phyloP scores from a whole-genome alignment of 1,140 invertebrate species.

The Drosophila oshimai region DNA sequence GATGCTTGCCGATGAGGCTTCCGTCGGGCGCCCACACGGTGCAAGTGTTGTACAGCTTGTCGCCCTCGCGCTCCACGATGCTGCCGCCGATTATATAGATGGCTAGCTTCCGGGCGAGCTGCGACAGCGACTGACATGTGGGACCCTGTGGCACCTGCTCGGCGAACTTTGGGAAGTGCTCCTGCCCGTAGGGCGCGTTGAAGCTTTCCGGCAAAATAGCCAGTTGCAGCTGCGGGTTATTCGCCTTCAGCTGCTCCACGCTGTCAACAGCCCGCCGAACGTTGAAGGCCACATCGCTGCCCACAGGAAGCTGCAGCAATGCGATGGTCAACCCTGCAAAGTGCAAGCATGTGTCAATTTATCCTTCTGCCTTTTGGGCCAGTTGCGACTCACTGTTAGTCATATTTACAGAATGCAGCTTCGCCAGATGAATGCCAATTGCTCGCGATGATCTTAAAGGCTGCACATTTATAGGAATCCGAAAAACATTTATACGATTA shows the following conservation, averaged over 20 bases:
- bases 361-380: too few species aligned
- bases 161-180: slow-evolving; percentile 93
- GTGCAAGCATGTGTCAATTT: not conserved
- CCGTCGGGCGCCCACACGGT: slow-evolving; percentile 93
- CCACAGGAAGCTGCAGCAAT: slow-evolving; percentile 91
- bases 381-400: too few species aligned
- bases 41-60: slow-evolving; percentile 92
- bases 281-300: slow-evolving; percentile 89
- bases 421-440: too few species aligned
- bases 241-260: slow-evolving; percentile 88
- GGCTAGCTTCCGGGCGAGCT: slow-evolving; percentile 89
- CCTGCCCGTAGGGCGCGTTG: slow-evolving; percentile 92
- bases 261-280: slow-evolving; percentile 87
- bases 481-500: too few species aligned
- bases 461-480: too few species aligned
- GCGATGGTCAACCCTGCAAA: slow-evolving; percentile 85
- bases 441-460: too few species aligned
- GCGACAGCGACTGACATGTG: slow-evolving; percentile 88
- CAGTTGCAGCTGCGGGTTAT: slow-evolving; percentile 86
- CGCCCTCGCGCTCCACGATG: slow-evolving; percentile 89
- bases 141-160: slow-evolving; percentile 91
- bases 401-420: too few species aligned
- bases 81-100: slow-evolving; percentile 95
- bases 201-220: slow-evolving; percentile 97
- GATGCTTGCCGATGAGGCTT: slow-evolving; percentile 88